A percentile compares a stretch with the other conserved stretches of the same genome.
These are phyloP conservation scores for Baccha elongata DNA, from an alignment of 2,888 invertebrate species.

Conservation along the genomic window DNA sequence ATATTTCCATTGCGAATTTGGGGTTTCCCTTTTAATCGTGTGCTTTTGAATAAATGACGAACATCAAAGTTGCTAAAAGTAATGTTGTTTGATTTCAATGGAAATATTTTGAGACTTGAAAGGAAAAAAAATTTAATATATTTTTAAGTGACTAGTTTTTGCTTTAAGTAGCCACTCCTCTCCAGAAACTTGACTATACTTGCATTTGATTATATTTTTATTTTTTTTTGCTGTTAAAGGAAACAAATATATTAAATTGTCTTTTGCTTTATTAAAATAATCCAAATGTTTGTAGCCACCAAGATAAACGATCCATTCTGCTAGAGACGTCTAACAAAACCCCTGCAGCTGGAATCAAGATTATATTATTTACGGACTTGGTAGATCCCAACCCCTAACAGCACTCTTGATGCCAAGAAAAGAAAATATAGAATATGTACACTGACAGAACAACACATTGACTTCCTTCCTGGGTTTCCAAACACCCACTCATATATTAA, in stretches of 20 bases:
- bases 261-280: slow-evolving; percentile 59
- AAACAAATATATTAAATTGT: slow-evolving; percentile 28
- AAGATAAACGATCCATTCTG: slow-evolving; percentile 58
- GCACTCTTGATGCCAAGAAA: slow-evolving; percentile 6
- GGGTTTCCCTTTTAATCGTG: not conserved
- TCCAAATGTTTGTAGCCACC: slow-evolving; percentile 4
- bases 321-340: slow-evolving; percentile 40
- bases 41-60: not conserved
- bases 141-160: not conserved
- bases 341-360: slow-evolving; percentile 37
- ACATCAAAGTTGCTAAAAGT: not conserved
- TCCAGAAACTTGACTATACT: not conserved
- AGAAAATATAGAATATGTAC: slow-evolving; percentile 50
- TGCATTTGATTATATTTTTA: not conserved
- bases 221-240: slow-evolving; percentile 3
- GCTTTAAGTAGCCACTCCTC: not conserved
- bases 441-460: slow-evolving; percentile 44
- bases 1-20: not conserved
- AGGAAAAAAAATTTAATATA: not conserved
- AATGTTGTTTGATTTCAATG: not conserved
- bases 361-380: slow-evolving; percentile 66
- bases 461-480: slow-evolving; percentile 46
- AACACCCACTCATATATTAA: slow-evolving; percentile 40
- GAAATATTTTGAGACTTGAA: not conserved
- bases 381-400: slow-evolving; percentile 21